Percentiles rank a stretch among this genome's conserved stretches.
These are phyloP conservation scores for Condylura cristata DNA, from an alignment of 2,113 vertebrate genomes.

Conservation along the genomic window DNA sequence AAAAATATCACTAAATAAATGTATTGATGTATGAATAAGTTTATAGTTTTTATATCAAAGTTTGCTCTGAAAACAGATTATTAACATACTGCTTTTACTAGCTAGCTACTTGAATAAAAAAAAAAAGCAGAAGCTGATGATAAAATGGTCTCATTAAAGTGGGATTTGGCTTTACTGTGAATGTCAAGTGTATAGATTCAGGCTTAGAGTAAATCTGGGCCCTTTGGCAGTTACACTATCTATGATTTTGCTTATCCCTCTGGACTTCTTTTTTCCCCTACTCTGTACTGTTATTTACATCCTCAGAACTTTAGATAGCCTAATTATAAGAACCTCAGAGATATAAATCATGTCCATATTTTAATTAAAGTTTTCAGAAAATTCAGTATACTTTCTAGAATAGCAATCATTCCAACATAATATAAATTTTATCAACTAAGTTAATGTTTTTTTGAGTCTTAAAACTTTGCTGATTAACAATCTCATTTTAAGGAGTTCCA, in stretches of 20 bases:
- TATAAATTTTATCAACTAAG: background rate
- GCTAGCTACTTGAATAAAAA: slow-evolving; percentile 21
- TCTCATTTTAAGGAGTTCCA: background rate
- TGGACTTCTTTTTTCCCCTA: background rate
- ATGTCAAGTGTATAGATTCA: slow-evolving; percentile 53
- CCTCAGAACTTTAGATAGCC: background rate
- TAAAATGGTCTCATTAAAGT: slow-evolving; percentile 67
- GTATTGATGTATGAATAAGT: background rate
- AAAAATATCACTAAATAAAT: background rate
- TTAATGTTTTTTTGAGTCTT: slow-evolving; percentile 22
- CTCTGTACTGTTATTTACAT: slow-evolving; percentile 48
- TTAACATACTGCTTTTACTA: slow-evolving; percentile 54
- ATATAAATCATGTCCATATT: slow-evolving; percentile 9
- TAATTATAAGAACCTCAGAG: slow-evolving; percentile 44
- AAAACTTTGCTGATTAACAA: background rate
- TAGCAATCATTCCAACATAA: slow-evolving; percentile 12
- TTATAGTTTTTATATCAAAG: slow-evolving; percentile 35
- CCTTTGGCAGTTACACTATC: background rate
- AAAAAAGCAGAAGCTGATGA: slow-evolving; percentile 37
- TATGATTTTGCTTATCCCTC: slow-evolving; percentile 15
- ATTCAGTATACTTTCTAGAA: background rate
- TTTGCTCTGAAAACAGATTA: slow-evolving; percentile 34
- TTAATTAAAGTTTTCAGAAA: slow-evolving; percentile 58
- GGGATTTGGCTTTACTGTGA: slow-evolving; percentile 56
- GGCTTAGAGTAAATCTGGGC: slow-evolving; percentile 45